Evolutionary conservation across 2,888 invertebrate species (phyloP), one percentile per base, ranked within the genome.

Genomic region (Diplolepis rosae): DNA sequence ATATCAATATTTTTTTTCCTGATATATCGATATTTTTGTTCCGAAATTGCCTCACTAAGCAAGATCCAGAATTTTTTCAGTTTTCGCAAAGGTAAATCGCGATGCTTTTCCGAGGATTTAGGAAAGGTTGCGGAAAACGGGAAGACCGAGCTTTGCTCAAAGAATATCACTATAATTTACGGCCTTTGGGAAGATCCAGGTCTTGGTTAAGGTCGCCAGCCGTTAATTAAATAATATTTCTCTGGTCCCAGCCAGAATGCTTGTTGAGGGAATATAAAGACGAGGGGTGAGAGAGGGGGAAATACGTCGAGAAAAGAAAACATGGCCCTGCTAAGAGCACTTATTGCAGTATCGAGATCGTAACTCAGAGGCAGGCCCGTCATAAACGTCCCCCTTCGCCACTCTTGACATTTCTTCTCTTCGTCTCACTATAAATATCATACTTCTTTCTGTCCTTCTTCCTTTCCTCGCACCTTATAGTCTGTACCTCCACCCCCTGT

Each of bases 191-290:
- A 80, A 79, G 79, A 80, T 79, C 79, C 80, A 76, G 81, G 76
- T 75, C 78, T 72, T 76, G 76, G 76, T 67, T 56, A 52, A 66
- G 68, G 72, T 65, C 50, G 66, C 52, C 30, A 76, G 71, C 81
- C 83, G 85, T 87, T 87, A 87, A 88, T 88, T 87, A 87, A 87
- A 87, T 87, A 87, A 87, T 87, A 87, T 87, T 87, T 87, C 83
- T 84, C 82, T 76, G 56, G 78, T 70, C 72, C 79, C 76, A 75
- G 76, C 77, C 78, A 72, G 83, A 82, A 79, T 72, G 69, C 71
- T 71, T 70, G 78, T 77, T 81, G 65, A 80, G 78, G 79, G 79
- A 51, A 51, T 51, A 51, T 51, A 28, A 51, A 27, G 72, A 77
- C 13, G 74, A 72, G 65, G 52, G 52, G 45, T 39, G 52, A 56